Evolutionary conservation across 2,113 vertebrate species (phyloP), one percentile per base, ranked within the genome.

Genomic region (Brienomyrus longianalis): DNA sequence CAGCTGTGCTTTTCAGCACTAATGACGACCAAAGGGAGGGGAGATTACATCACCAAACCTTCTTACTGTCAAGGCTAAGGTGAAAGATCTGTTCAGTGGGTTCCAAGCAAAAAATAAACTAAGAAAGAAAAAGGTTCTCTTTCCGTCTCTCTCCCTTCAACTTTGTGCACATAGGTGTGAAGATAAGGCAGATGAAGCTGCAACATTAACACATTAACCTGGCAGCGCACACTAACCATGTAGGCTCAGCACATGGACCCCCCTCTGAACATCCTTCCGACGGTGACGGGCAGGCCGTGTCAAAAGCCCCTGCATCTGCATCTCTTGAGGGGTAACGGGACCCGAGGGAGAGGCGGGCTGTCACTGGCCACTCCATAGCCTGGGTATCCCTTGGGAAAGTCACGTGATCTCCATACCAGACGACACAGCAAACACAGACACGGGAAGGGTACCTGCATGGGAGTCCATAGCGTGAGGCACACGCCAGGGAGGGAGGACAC

Each of bases 1-100:
- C 74, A 43, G 15, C 74, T 19, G 74, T 77, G 70, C 23, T n/a
- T 66, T 66, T 66, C n/a, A 70, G 62, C 77, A 80, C 74, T 83
- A 83, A 47, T 83, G 19, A 23, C 9, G 43, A 83, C 35, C 96
- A 96, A 91, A 94, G 91, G 93, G 74, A 93, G 92, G 94, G 95
- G 88, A 91, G 88, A 93, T 43, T n/a, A 35, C 52, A 90, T 90
- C 91, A 93, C 48, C 31, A 19, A 35, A 23, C 8, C 83, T 91
- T 92, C 77, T 92, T 88, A 0, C 92, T 92, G 90, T 92, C 92
- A 90, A 91, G 17, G 88, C 8, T 83, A 88, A 59, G 35, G 45
- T 23, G 59, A 47, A 77, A 35, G 27, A 50, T 39, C 74, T 80
- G 5, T 3, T 80, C 35, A 80, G 74, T 43, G 15, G 35, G 74